Evolutionary conservation across 1,140 invertebrate genomes (phyloP).

Genomic region (Sinella curviseta): DNA sequence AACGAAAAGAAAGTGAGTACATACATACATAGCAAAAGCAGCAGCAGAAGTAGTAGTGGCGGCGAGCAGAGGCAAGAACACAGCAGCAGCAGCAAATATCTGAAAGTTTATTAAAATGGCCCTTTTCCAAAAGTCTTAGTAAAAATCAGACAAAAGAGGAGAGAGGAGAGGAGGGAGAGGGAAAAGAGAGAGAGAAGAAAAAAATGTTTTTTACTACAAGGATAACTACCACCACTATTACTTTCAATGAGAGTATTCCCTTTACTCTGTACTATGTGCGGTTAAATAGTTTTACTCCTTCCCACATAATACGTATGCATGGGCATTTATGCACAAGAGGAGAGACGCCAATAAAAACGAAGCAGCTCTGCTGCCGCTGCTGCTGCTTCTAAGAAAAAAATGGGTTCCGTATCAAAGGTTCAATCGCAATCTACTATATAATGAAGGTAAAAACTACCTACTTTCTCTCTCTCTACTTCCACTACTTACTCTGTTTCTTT

Average conservation of each 20-base stretch:
- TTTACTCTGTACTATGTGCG: too few relatives aligned
- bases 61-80: too few relatives aligned
- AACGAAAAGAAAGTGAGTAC: too few relatives aligned
- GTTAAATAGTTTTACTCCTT: slow-evolving; percentile 6
- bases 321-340: slow-evolving; percentile 7
- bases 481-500: too few relatives aligned
- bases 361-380: not conserved
- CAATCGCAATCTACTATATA: slow-evolving; percentile 18
- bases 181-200: not conserved
- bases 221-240: not conserved
- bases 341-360: slow-evolving; percentile 16
- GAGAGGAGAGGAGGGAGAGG: too few relatives aligned
- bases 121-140: slow-evolving; percentile 14
- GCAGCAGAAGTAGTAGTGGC: too few relatives aligned
- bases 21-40: too few relatives aligned
- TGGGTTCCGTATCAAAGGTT: slow-evolving; percentile 25
- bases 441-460: slow-evolving; percentile 14
- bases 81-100: too few relatives aligned
- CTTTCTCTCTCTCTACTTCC: too few relatives aligned
- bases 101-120: slow-evolving; percentile 27
- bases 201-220: slow-evolving; percentile 6
- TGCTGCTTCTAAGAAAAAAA: not conserved
- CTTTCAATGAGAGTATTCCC: not conserved
- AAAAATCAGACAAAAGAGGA: slow-evolving; percentile 22
- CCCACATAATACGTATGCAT: not conserved